Evolutionary conservation across 2,113 vertebrate genomes (phyloP).

Genomic region (Microcebus ravelobensis): DNA sequence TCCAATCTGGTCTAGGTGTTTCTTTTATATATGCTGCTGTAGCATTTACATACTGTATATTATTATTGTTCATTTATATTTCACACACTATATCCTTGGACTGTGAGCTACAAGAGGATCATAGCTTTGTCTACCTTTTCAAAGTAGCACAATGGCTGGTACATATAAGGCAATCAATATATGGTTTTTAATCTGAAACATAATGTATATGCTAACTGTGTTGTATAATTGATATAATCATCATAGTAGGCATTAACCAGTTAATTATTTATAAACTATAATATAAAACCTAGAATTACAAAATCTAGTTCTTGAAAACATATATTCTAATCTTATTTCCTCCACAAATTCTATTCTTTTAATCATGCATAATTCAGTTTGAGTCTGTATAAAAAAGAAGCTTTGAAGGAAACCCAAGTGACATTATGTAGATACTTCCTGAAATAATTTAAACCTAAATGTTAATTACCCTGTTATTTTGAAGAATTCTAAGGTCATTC

Average conservation of each 20-base stretch:
- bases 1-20: not conserved
- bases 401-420: not conserved
- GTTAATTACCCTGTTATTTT: not conserved
- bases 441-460: not conserved
- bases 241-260: not conserved
- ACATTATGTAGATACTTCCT: not conserved
- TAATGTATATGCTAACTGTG: not conserved
- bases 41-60: not conserved
- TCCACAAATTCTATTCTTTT: not conserved
- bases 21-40: not conserved
- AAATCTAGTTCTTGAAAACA: not conserved
- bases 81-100: not conserved
- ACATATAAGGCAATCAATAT: not conserved
- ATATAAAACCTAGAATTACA: not conserved
- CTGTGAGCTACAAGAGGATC: not conserved
- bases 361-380: not conserved
- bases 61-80: not conserved
- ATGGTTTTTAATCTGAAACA: not conserved
- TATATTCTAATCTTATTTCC: not conserved
- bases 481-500: not conserved
- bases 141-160: not conserved
- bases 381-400: not conserved
- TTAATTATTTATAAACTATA: not conserved
- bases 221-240: not conserved
- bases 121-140: not conserved